Conservation (phyloP, 2,113 vertebrate species). For the Halichoerus grypus region DNA sequence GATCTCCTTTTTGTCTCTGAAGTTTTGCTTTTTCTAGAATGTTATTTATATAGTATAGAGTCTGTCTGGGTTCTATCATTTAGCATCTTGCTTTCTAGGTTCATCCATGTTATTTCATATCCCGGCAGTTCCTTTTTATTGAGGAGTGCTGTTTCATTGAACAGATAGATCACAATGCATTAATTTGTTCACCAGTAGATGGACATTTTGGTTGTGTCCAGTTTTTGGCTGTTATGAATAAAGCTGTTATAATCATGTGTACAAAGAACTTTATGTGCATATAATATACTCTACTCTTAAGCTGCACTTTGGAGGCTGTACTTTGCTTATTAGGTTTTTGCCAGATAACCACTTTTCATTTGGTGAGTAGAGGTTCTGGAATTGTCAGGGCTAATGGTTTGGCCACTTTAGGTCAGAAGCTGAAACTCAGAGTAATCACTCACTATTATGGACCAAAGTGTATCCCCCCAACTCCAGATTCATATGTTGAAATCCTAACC, state of each 20-base stretch:
- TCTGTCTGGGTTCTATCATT: not conserved
- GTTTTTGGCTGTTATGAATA: not conserved
- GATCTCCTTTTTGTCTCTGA: not conserved
- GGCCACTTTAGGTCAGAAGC: not conserved
- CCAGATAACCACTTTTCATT: not conserved
- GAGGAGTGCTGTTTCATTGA: not conserved
- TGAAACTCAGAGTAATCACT: not conserved
- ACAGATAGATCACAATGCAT: not conserved
- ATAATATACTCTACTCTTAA: not conserved
- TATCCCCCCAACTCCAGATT: not conserved
- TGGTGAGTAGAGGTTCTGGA: not conserved
- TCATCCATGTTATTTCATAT: not conserved
- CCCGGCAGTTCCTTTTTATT: not conserved
- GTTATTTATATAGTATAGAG: not conserved
- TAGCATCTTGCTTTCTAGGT: not conserved
- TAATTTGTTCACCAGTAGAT: not conserved
- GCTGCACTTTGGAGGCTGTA: not conserved
- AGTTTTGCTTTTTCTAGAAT: not conserved
- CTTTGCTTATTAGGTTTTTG: not conserved
- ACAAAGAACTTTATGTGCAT: not conserved
- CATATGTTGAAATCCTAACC: not conserved
- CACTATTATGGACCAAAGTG: not conserved
- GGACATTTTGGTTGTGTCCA: not conserved
- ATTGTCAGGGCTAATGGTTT: not conserved
- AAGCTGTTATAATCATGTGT: not conserved